Evolutionary conservation across 2,888 invertebrate species (phyloP), one percentile per base, ranked within the genome.

Genomic region (Lasioglossum zephyrum): DNA sequence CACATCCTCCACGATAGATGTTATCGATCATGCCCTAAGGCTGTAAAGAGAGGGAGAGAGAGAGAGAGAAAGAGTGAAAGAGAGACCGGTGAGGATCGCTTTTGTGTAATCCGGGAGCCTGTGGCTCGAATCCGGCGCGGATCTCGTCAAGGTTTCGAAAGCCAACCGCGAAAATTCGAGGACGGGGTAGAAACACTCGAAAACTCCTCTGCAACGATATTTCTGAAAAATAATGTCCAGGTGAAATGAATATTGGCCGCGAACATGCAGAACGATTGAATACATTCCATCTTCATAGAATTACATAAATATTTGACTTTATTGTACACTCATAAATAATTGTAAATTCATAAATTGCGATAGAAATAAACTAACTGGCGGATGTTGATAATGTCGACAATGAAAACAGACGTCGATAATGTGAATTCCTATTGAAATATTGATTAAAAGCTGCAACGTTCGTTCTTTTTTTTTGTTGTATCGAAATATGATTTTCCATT

Each of bases 71-170:
- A 18, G 49, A 49, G 49, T 5, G 18, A 31, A 16, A 47, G 18
- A 49, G 49, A 18, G 18, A 36, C 6, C 36, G 22, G 16, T n/a
- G 26, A 26, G 72, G 70, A 72, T 76, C 73, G 57, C 69, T 82
- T 36, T 60, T 53, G 63, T 75, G 76, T 73, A 69, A 83, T 72
- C 47, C 39, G 57, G 39, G 18, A 63, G 75, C 53, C 13, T 53
- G n/a, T 11, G n/a, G 13, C 60, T 18, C 39, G 84, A 66, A 36
- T 72, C 53, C 9, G 31, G 16, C 26, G 78, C 8, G 72, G 63
- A 78, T 75, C 75, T 73, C 49, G 66, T 47, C 60, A 73, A 73
- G 83, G 75, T 36, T 82, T 22, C 41, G 41, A 31, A 47, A 41
- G 44, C 22, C 9, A 22, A 16, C 66, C 47, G 63, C 22, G 69